Base-by-base conservation (phyloP, 2,113 vertebrate species). In the Sardina pilchardus region DNA sequence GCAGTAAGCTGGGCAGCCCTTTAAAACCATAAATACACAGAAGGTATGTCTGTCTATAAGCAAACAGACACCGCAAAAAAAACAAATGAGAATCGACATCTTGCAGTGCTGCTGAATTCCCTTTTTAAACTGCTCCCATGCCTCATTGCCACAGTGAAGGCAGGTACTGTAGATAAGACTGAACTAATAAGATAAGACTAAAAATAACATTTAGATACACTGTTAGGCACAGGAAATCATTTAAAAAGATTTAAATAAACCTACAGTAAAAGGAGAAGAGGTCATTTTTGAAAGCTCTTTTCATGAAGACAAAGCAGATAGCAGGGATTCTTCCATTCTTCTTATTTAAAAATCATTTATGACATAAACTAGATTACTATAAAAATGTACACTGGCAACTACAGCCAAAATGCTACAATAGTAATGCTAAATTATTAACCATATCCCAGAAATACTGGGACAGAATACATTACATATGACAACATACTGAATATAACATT, bases 1-100 rank as follows among this genome's bases (percentile, higher is more conserved):
- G 67, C 67, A 75, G 67, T 36, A 75, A 75, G 67, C 67, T 75
- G 67, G 16, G 67, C 67, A 75, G 67, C 67, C 67, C 67, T 75
- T 75, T 75, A 36, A 75, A 75, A 75, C 36, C 67, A 75, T 34
- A 75, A 71, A 75, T 75, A 75, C 30, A 34, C 30, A 75, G 14
- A 75, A 36, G 67, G 67, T 34, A 30, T 75, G 30, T 36, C 67
- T 75, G 30, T 36, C 67, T 75, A 36, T 71, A 71, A 6, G 53
- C 53, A 75, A 14, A 12, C 67, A 75, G 67, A 36, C 30, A 75
- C 67, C 30, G 10, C 30, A 16, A 12, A 75, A 36, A 16, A 14
- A 47, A 47, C 45, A 4, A 75, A 36, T 17, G 0, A 5, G 2
- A 75, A 36, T 75, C 12, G 4, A 75, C 67, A 75, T 12, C 14